phyloP scores from a whole-genome alignment of 2,797 vertebrate species.

The Poeciliopsis paucimaculata region DNA sequence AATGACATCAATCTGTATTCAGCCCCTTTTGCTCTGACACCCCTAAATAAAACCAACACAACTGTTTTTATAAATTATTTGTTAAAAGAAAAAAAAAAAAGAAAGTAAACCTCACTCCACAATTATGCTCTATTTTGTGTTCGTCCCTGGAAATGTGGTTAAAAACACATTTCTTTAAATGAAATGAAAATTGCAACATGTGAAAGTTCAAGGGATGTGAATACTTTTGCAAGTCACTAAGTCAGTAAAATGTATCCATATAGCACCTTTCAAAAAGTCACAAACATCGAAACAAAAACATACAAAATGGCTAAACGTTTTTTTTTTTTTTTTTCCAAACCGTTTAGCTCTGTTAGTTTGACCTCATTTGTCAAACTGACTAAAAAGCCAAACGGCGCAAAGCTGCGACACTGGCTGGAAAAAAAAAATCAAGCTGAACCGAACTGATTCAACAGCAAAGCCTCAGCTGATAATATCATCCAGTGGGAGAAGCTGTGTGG shows the following conservation, averaged over 20 bases:
- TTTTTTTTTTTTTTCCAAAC: not conserved
- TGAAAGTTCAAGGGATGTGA: not conserved
- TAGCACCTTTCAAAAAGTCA: no score
- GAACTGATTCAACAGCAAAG: not conserved
- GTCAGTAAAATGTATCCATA: no score
- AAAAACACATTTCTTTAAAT: no score
- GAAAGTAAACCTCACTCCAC: not conserved
- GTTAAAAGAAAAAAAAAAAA: not conserved
- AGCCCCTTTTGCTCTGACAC: not conserved
- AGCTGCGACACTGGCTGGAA: not conserved
- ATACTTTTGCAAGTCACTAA: not conserved
- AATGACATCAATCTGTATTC: not conserved
- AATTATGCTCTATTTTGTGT: not conserved
- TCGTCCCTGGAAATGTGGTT: not conserved
- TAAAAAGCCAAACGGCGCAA: no score
- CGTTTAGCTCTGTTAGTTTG: not conserved
- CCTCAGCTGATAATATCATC: not conserved
- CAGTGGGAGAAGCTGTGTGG: slow-evolving; percentile 38
- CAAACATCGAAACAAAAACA: no score
- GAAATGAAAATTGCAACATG: not conserved
- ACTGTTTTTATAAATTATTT: not conserved
- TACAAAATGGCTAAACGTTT: no score
- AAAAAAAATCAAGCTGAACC: not conserved
- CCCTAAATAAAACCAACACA: not conserved
- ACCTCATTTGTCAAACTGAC: not conserved